A percentile compares a stretch with the other conserved stretches of the same genome.
Conservation (phyloP, 2,113 vertebrate species). For the Gavialis gangeticus region DNA sequence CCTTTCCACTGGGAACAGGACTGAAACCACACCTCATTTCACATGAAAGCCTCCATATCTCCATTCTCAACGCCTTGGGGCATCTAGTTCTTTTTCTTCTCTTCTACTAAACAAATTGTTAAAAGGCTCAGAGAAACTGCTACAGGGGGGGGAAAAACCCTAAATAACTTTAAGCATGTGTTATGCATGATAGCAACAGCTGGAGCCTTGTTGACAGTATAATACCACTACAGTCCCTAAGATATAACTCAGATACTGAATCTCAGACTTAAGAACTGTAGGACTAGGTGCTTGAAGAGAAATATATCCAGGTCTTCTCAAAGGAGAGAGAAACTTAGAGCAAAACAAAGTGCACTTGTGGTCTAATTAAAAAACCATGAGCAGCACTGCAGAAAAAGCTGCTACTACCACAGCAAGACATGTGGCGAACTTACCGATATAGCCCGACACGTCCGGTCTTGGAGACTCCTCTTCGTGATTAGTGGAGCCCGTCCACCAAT, state of each 20-base stretch:
- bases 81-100: neutral
- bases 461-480: no score
- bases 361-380: conserved; percentile 20
- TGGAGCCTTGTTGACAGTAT: conserved; percentile 58
- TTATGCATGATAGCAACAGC: conserved; percentile 42
- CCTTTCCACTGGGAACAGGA: neutral
- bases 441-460: no score
- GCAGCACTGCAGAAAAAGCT: neutral
- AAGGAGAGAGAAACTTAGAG: conserved; percentile 35
- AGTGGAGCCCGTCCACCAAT: no score
- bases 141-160: neutral
- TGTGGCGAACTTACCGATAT: no score
- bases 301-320: conserved; percentile 1
- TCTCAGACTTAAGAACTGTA: conserved; percentile 22
- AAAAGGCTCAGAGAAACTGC: neutral
- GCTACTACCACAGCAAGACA: neutral
- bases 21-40: neutral
- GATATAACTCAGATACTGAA: conserved; percentile 58
- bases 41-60: neutral
- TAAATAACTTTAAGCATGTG: conserved; percentile 1
- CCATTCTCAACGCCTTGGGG: neutral
- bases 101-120: neutral
- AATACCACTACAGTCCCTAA: conserved; percentile 56
- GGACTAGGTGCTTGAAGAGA: conserved; percentile 9
- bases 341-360: conserved; percentile 23